Conservation (phyloP, 2,113 vertebrate genomes). For the Campylorhamphus procurvoides region DNA sequence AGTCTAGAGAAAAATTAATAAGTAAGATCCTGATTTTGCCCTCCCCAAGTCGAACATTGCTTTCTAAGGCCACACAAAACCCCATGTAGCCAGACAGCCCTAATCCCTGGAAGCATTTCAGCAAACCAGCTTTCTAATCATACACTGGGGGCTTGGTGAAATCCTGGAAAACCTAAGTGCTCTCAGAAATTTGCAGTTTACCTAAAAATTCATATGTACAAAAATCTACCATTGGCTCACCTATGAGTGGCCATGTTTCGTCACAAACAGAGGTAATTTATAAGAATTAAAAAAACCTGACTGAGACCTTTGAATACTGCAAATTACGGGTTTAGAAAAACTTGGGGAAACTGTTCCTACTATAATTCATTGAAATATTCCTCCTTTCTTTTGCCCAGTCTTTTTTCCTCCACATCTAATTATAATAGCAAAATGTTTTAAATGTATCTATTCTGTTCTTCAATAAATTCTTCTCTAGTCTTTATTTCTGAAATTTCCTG, state of each 20-base stretch:
- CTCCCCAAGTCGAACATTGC: background rate
- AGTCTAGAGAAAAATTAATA: background rate
- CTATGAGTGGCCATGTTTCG: background rate
- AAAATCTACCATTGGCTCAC: background rate
- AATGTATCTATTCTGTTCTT: background rate
- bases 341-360: background rate
- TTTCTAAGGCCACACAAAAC: background rate
- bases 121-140: background rate
- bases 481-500: background rate
- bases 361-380: background rate
- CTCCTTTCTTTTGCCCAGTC: background rate
- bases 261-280: background rate
- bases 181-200: background rate
- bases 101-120: background rate
- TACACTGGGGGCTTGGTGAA: background rate
- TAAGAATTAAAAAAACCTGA: background rate
- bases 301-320: background rate
- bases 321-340: background rate
- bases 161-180: background rate
- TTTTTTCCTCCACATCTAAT: background rate
- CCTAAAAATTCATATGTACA: background rate
- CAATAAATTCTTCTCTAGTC: background rate
- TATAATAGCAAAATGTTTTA: background rate
- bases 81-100: fast-evolving
- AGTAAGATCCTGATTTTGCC: background rate